Evolutionary conservation across 2,888 invertebrate species (phyloP), one percentile per base, ranked within the genome.

Genomic region (Lycia hirtaria): DNA sequence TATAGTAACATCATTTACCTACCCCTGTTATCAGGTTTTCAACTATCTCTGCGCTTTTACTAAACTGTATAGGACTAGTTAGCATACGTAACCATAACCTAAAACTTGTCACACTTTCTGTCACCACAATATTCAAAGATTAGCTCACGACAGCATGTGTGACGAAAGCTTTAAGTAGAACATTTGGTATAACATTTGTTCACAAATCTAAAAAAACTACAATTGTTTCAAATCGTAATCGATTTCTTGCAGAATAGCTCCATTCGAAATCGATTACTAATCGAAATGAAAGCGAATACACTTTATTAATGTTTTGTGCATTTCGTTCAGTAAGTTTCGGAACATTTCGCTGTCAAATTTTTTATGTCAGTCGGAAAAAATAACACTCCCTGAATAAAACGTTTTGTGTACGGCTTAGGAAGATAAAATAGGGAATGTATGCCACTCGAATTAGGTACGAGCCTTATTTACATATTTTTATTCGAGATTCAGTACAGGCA

Each of bases 151-250:
- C 24, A 63, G 26, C 19, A 48, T 51, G 56, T 61, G 45, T 64
- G 55, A 52, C 54, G 67, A 67, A 67, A 67, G 50, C 37, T 14
- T n/a, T 38, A 55, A 51, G 17, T 56, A 49, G 48, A 45, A 48
- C 56, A 63, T 56, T 40, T 41, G 32, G 30, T 51, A 51, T 51
- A 51, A 28, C 14, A 51, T 69, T 65, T 64, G 55, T 56, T 63
- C 52, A 64, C 68, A 62, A 68, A 68, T 68, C 70, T 51, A 50
- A 61, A 58, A 63, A 64, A 70, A 73, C 72, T 68, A 73, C 72
- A 68, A 61, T 67, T 66, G 68, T 78, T 75, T 69, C 67, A 55
- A 68, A 70, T 68, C 62, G 52, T 67, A 69, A 73, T 76, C 64
- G 69, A 69, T 72, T 64, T 56, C 56, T 72, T 73, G 65, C 69